Evolutionary conservation across 2,113 vertebrate genomes (phyloP).

Genomic region (Willisornis vidua): DNA sequence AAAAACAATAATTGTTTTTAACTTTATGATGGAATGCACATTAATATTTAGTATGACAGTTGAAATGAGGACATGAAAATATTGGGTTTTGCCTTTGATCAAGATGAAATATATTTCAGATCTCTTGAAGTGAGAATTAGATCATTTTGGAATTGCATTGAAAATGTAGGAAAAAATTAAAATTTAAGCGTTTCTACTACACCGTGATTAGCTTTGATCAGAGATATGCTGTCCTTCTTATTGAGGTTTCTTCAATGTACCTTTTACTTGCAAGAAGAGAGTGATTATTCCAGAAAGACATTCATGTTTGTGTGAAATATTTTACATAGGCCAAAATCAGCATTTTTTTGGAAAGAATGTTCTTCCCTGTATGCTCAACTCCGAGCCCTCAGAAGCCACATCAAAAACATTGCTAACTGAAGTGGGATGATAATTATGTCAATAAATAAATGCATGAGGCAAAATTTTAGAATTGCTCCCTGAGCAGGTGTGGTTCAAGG

Average conservation of each 20-base stretch:
- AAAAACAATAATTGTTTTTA: background rate
- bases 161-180: background rate
- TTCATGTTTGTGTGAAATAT: background rate
- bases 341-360: background rate
- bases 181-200: background rate
- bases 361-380: background rate
- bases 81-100: background rate
- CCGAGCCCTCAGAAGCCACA: background rate
- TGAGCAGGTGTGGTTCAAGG: conserved; percentile 6
- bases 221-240: background rate
- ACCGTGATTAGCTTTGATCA: background rate
- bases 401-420: conserved; percentile 8
- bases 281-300: background rate
- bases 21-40: background rate
- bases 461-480: background rate
- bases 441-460: background rate
- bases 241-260: background rate
- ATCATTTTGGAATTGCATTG: background rate
- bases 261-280: background rate
- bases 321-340: conserved; percentile 9
- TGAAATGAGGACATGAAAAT: background rate
- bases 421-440: conserved; percentile 23
- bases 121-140: background rate
- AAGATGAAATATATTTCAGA: background rate
- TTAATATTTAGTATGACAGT: background rate